A percentile compares a stretch with the other conserved stretches of the same genome.
Conservation (phyloP, 2,113 vertebrate genomes). For the Scatophagus argus region DNA sequence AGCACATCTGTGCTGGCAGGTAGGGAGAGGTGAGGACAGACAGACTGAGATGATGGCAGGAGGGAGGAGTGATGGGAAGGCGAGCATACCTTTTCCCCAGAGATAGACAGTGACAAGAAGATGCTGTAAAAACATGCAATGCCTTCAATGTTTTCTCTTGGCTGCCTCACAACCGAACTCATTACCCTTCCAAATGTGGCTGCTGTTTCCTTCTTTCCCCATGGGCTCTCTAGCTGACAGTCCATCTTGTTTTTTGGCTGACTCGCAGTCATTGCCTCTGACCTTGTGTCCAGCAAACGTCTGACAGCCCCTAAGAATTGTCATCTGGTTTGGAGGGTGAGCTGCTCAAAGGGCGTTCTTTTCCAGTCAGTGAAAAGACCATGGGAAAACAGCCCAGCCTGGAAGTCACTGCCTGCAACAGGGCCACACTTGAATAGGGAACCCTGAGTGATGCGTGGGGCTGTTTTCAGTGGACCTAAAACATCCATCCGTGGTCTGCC, state of each 20-base stretch:
- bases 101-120: constrained; percentile 62
- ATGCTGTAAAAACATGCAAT: constrained; percentile 56
- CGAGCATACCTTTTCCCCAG: constrained; percentile 34
- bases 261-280: constrained; percentile 50
- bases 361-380: neutral
- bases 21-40: constrained; percentile 8
- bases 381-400: neutral
- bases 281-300: constrained; percentile 44
- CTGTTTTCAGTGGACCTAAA: neutral
- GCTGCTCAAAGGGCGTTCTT: neutral
- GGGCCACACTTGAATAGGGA: neutral
- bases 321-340: constrained; percentile 32
- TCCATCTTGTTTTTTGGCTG: constrained; percentile 57
- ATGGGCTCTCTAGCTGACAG: constrained; percentile 55
- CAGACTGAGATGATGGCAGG: constrained; percentile 29
- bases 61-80: constrained; percentile 2
- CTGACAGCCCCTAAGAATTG: constrained; percentile 39
- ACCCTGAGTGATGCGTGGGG: neutral
- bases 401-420: constrained; percentile 10
- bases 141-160: constrained; percentile 47
- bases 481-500: neutral
- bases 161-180: constrained; percentile 58
- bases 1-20: constrained; percentile 34
- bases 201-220: constrained; percentile 36
- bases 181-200: constrained; percentile 79